Percentiles rank a stretch among this genome's conserved stretches.
phyloP scores from a whole-genome alignment of 2,888 invertebrate species.

The Agonopterix heracliana region DNA sequence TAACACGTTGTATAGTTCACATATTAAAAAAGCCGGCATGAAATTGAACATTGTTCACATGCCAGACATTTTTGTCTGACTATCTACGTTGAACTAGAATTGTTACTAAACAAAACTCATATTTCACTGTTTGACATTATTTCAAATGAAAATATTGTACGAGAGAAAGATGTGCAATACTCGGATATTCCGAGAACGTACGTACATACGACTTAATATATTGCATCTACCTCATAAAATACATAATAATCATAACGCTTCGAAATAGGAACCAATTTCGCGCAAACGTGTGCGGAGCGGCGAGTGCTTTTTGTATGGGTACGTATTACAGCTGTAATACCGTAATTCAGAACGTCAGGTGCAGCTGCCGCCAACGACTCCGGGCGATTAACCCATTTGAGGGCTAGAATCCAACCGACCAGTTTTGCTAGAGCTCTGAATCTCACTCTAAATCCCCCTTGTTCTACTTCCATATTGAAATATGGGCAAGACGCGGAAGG shows the following conservation, averaged over 20 bases:
- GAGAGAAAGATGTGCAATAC: no score
- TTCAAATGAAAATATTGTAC: not conserved
- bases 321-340: conserved; percentile 47
- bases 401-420: conserved; percentile 35
- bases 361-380: conserved; percentile 62
- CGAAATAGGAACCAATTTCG: conserved; percentile 8
- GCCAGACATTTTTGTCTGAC: not conserved
- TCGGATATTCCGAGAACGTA: no score
- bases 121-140: not conserved
- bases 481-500: conserved; percentile 20
- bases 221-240: not conserved
- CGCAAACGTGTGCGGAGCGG: conserved; percentile 16
- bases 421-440: conserved; percentile 30
- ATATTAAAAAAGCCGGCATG: not conserved
- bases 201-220: no score
- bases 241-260: conserved; percentile 8
- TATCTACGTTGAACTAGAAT: no score
- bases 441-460: conserved; percentile 15
- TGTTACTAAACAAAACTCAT: not conserved
- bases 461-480: conserved; percentile 7
- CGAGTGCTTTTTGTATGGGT: conserved; percentile 35
- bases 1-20: not conserved
- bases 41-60: not conserved
- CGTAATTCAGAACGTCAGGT: conserved; percentile 70
- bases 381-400: conserved; percentile 71